Conservation (phyloP, 1,140 invertebrate species). For the Cotesia glomerata region DNA sequence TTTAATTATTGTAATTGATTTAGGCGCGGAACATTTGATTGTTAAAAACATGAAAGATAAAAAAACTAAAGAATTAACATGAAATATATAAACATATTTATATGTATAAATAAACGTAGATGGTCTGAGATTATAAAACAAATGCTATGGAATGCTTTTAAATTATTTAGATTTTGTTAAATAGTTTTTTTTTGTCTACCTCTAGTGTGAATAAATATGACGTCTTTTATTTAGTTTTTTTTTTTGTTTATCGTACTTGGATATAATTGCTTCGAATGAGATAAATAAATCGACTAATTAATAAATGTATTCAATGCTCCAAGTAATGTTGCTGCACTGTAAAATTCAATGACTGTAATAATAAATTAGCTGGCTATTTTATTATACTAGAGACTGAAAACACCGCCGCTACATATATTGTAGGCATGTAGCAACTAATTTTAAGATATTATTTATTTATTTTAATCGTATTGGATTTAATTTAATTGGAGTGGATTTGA, state of each 20-base stretch:
- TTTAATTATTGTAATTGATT: slow-evolving; percentile 9
- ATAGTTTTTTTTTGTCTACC: neutral
- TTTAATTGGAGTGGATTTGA: no score
- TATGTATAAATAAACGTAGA: neutral
- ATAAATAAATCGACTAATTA: neutral
- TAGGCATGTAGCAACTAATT: slow-evolving; percentile 56
- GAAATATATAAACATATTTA: slow-evolving; percentile 18
- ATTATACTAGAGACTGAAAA: slow-evolving; percentile 51
- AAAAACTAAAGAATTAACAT: slow-evolving; percentile 40
- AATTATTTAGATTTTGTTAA: slow-evolving; percentile 27
- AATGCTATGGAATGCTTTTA: slow-evolving; percentile 52
- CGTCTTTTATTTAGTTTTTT: neutral
- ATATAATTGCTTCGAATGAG: neutral
- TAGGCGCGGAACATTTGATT: slow-evolving; percentile 31
- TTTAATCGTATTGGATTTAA: slow-evolving; percentile 41
- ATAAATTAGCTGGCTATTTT: slow-evolving; percentile 48
- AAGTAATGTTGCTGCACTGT: slow-evolving; percentile 49
- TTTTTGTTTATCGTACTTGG: slow-evolving; percentile 10
- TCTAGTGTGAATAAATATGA: slow-evolving; percentile 8
- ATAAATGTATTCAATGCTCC: slow-evolving; percentile 36
- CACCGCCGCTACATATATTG: slow-evolving; percentile 54
- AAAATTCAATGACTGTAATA: slow-evolving; percentile 33
- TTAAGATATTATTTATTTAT: slow-evolving; percentile 48
- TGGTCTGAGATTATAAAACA: slow-evolving; percentile 27
- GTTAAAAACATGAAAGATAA: slow-evolving; percentile 24